A percentile compares a stretch with the other conserved stretches of the same genome.
phyloP scores from a whole-genome alignment of 2,888 invertebrate species.

The Heliconius hortense region DNA sequence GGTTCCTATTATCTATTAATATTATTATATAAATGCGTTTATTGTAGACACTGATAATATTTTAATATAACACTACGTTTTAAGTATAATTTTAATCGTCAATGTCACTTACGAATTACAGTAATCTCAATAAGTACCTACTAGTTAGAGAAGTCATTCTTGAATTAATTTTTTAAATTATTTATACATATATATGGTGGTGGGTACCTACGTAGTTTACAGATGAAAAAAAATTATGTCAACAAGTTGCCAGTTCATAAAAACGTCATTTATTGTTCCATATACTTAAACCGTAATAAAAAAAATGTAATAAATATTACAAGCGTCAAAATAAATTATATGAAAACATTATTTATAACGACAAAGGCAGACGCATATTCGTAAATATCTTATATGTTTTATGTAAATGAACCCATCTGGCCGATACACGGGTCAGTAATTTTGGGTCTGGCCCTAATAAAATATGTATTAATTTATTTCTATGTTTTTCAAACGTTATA shows the following conservation, averaged over 20 bases:
- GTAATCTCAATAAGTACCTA: background rate
- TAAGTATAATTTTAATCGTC: background rate
- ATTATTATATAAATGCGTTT: slow-evolving; percentile 9
- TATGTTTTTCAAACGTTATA: slow-evolving; percentile 31
- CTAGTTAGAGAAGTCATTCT: slow-evolving; percentile 4
- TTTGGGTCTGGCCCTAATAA: slow-evolving; percentile 22
- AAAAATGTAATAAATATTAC: background rate
- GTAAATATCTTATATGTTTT: slow-evolving; percentile 4
- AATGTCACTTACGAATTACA: background rate
- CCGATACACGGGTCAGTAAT: slow-evolving; percentile 27
- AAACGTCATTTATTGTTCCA: background rate
- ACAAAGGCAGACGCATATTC: background rate
- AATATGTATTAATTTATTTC: slow-evolving; percentile 34
- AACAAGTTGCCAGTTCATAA: background rate
- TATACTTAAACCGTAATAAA: background rate
- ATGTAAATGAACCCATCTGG: slow-evolving; percentile 28
- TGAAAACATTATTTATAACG: background rate
- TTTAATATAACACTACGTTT: slow-evolving; percentile 7
- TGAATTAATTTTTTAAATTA: background rate
- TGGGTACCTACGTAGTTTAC: background rate
- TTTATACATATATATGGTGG: background rate
- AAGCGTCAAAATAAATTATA: background rate
- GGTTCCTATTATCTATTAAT: slow-evolving; percentile 7
- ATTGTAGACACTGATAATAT: slow-evolving; percentile 8
- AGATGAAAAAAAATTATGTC: background rate